These are phyloP conservation scores for Fukomys damarensis DNA, from an alignment of 2,113 vertebrate genomes.

Conservation along the genomic window DNA sequence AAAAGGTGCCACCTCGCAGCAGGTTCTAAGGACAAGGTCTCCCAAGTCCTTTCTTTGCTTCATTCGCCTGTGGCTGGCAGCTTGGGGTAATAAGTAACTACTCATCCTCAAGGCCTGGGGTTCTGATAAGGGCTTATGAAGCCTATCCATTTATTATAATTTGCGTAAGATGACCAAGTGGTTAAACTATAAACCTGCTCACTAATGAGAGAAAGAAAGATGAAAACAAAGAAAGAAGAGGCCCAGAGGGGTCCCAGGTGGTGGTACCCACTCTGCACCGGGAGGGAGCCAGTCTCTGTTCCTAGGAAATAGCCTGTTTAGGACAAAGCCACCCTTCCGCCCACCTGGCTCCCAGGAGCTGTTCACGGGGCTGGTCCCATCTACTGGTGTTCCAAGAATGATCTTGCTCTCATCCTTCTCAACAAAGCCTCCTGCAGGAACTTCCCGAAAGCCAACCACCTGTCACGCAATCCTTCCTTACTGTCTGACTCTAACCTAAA, in stretches of 20 bases:
- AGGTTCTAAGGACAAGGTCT: rapidly evolving
- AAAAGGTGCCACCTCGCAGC: too few relatives aligned
- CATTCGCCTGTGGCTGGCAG: neutral
- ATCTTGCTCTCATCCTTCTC: neutral
- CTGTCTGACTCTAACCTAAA: constrained; percentile 61
- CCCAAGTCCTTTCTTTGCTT: neutral
- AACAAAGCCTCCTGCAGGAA: neutral
- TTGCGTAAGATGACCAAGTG: constrained; percentile 55
- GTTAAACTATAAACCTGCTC: constrained; percentile 70
- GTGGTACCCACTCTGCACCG: neutral
- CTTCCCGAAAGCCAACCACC: constrained; percentile 58
- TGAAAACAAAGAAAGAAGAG: neutral
- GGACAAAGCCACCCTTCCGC: neutral
- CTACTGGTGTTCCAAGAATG: neutral
- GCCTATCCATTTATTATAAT: constrained; percentile 32
- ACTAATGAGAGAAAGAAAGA: constrained; percentile 27
- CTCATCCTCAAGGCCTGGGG: constrained; percentile 65
- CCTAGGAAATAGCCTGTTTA: neutral
- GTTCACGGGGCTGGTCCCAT: neutral
- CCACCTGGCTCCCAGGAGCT: neutral
- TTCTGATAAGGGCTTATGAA: constrained; percentile 59
- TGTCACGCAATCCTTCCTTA: constrained; percentile 64
- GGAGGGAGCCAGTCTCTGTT: neutral
- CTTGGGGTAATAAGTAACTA: constrained; percentile 71
- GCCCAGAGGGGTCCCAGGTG: neutral